These are phyloP conservation scores for Furnarius figulus DNA, from an alignment of 2,113 vertebrate species.

Conservation along the genomic window DNA sequence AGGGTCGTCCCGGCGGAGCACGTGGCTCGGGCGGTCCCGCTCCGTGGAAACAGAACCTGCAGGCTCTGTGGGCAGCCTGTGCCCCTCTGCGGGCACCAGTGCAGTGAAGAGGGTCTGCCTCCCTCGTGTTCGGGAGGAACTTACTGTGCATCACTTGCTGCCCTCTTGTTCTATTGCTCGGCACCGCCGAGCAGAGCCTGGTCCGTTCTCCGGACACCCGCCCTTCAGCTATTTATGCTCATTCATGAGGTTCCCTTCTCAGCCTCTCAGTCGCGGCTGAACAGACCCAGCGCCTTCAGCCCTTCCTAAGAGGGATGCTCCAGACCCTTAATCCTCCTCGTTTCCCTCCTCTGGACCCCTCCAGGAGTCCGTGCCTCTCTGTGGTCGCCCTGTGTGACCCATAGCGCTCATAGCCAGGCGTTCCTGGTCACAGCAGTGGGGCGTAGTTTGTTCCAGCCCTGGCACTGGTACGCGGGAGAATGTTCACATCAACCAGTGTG, in stretches of 20 bases:
- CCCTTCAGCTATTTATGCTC: background rate
- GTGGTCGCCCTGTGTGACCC: background rate
- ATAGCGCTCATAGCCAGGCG: accelerated
- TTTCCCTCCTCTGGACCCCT: background rate
- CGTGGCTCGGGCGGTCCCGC: background rate
- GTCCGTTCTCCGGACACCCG: background rate
- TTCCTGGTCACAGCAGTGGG: accelerated
- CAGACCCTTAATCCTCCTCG: background rate
- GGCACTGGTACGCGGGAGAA: background rate
- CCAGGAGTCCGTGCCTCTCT: background rate
- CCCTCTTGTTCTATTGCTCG: background rate
- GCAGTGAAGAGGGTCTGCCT: background rate
- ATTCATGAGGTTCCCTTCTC: background rate
- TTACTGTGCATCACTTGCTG: background rate
- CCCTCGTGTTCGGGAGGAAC: background rate
- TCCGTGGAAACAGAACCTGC: background rate
- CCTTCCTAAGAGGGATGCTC: background rate
- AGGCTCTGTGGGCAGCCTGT: background rate
- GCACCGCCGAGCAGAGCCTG: too few relatives aligned
- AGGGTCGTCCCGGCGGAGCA: background rate
- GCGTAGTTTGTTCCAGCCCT: background rate
- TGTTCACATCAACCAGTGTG: accelerated
- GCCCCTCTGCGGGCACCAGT: too few relatives aligned
- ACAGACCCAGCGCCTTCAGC: background rate
- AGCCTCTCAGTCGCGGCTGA: background rate